Conservation (phyloP, 1,140 invertebrate species). For the Epicauta chinensis region DNA sequence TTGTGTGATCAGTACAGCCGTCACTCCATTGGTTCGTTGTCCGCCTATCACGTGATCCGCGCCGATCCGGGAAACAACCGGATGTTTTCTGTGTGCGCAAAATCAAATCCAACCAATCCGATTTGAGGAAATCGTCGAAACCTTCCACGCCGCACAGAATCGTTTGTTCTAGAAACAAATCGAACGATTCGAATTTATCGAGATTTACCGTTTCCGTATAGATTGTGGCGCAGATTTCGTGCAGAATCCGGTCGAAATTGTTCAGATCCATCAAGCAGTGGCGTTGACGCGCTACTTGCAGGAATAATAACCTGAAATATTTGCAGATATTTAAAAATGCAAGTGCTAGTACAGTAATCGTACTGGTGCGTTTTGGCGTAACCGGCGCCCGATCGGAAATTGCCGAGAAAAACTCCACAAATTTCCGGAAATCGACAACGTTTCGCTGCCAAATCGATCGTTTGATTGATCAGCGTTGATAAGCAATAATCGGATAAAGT, state of each 20-base stretch:
- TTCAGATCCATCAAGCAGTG: constrained; percentile 19
- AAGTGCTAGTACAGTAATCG: constrained; percentile 8
- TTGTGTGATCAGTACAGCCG: constrained; percentile 30
- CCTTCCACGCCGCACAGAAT: constrained; percentile 34
- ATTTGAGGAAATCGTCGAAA: constrained; percentile 26
- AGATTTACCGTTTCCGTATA: constrained; percentile 18
- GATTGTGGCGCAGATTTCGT: constrained; percentile 18
- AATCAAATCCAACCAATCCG: constrained; percentile 24
- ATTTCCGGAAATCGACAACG: not conserved
- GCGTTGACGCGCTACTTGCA: constrained; percentile 23
- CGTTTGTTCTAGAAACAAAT: constrained; percentile 34
- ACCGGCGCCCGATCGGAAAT: not conserved
- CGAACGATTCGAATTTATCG: constrained; percentile 22
- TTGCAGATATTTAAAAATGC: too few relatives aligned
- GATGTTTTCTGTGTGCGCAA: constrained; percentile 24
- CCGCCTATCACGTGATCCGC: constrained; percentile 14
- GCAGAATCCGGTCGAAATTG: constrained; percentile 7
- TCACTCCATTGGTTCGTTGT: constrained; percentile 25
- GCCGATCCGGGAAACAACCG: constrained; percentile 28
- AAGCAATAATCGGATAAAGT: constrained; percentile 5
- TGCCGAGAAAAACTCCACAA: too few relatives aligned
- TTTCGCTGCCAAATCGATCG: not conserved
- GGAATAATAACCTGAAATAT: constrained; percentile 28
- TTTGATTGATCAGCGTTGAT: constrained; percentile 4
- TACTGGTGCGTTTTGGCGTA: constrained; percentile 10